Base-by-base conservation (phyloP, 2,797 vertebrate species). In the Buphagus erythrorhynchus region DNA sequence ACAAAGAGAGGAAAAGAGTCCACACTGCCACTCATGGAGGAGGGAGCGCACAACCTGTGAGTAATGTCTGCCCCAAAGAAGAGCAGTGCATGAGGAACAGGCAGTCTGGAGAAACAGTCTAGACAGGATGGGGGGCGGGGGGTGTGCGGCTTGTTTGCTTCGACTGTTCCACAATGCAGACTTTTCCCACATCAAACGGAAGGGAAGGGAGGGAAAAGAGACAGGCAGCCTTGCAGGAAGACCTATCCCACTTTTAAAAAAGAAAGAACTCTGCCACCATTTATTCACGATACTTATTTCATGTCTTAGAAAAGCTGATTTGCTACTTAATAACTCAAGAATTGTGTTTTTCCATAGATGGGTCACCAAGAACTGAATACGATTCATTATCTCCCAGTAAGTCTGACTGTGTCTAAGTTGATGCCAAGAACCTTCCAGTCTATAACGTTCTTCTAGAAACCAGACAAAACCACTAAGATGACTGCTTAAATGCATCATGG, bases 21-120 rank as follows among this genome's bases (percentile, higher is more conserved):
- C 48, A 28, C 0, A 0, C 5, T 59, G 51, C 46, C 1, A 1
- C 36, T 72, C 31, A 17, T 0, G 0, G 17, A 68, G 16, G 8
- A 65, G 13, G 0, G 0, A 67, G 11, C 9, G 31, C 33, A 48
- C 33, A 68, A 74, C n/a, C 46, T 31, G 22, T 31, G 74, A 85
- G 72, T 46, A 74, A 63, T 6, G 18, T 7, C 59, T 76, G 21
- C 40, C 36, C 45, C 61, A 43, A 48, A 51, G 48, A 73, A 61
- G 57, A 46, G 9, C 29, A 33, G 5, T 2, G 12, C 35, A 77
- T 13, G n/a, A 82, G 65, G 74, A 91, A 80, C 13, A 40, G 25
- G 16, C 62, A 75, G 85, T 86, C 73, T 17, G 28, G 26, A 51
- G 49, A 51, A 51, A 51, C 54, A 71, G 82, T 86, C 76, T 86